Conservation (phyloP, 2,888 invertebrate species). For the Escarpia spicata region DNA sequence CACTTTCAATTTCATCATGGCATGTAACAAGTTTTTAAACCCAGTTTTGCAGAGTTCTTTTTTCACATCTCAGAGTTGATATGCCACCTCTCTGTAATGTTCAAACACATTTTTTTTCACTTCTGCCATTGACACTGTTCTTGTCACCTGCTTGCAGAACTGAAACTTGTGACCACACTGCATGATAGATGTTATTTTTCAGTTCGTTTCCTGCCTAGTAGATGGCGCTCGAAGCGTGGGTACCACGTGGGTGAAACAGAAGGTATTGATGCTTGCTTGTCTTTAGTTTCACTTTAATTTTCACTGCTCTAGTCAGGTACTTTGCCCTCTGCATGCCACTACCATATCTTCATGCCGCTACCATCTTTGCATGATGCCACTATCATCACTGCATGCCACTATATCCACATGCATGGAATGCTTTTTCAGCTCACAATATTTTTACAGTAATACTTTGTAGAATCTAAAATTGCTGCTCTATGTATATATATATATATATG, state of each 20-base stretch:
- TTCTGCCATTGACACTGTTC: neutral
- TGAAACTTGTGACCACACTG: slow-evolving; percentile 1
- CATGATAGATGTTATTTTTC: slow-evolving; percentile 16
- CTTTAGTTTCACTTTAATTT: neutral
- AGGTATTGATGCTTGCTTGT: neutral
- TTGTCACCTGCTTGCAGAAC: neutral
- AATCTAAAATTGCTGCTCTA: neutral
- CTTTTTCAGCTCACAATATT: neutral
- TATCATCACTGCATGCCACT: neutral
- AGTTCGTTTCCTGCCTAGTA: slow-evolving; percentile 16
- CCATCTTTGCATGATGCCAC: neutral
- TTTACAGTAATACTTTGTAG: neutral
- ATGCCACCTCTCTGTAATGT: neutral
- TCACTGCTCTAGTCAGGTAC: neutral
- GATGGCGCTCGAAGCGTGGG: neutral
- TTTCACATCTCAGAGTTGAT: neutral
- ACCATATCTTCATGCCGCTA: neutral
- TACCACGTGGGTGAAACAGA: slow-evolving; percentile 1
- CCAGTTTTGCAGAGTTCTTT: too few species aligned
- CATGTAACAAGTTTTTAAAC: too few species aligned
- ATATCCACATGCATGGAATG: neutral
- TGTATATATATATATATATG: neutral
- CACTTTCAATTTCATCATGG: too few species aligned
- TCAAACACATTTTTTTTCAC: neutral
- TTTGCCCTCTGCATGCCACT: neutral